Evolutionary conservation across 1,140 invertebrate species (phyloP), one percentile per base, ranked within the genome.

Genomic region (Drosophila lacteicornis): DNA sequence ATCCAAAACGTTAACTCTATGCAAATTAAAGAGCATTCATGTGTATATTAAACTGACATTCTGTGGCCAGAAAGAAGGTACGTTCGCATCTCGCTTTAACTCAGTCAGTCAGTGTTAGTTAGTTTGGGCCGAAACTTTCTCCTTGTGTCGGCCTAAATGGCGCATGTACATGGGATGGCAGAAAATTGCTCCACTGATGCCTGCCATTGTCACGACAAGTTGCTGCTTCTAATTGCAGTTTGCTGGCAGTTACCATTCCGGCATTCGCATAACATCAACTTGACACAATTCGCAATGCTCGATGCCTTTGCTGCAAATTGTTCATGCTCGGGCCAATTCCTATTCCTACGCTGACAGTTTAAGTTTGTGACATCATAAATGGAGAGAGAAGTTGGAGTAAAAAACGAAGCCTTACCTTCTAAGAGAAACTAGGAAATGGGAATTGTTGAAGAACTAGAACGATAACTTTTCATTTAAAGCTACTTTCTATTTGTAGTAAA

Each of bases 151-250:
- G 22, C 55, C 68, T 51, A 73, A 74, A 74, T 73, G 40, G 55
- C 27, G 55, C 38, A 38, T 60, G 47, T 66, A 42, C 55, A 57
- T 69, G 57, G 43, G 43, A 49, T 67, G 65, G 30, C 66, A 42
- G 66, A 68, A 69, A 69, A 69, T 51, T 42, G 62, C 62, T 69
- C 46, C 46, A 60, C 45, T 73, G 70, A 74, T 60, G 70, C 70
- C 68, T 60, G 68, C 68, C 70, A 73, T 74, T 74, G 70, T 74
- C 68, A 73, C 70, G 68, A 73, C 70, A 74, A 74, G 45, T 74
- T 40, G 70, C 67, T 45, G 70, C 55, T 59, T 74, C 70, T 74
- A 74, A 74, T 74, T 74, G 70, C 70, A 74, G 67, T 73, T 73
- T 73, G 55, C 53, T 43, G 55, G 67, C 70, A 73, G 67, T 73